Base-by-base conservation (phyloP, 2,888 invertebrate species). In the Monopis laevigella region DNA sequence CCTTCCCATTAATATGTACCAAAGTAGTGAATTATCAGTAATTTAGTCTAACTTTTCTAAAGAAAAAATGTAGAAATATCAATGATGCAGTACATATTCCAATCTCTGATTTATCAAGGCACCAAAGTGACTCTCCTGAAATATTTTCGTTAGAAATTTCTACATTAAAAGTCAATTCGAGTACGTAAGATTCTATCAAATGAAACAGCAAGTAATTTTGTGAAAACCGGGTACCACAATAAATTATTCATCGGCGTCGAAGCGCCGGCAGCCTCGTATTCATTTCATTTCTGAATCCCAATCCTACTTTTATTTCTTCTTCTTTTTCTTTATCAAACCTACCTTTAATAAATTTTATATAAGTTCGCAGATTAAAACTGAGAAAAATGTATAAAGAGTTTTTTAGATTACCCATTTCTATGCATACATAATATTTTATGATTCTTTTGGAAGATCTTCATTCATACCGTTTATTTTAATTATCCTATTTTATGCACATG, bases 221-320 rank as follows among this genome's bases (percentile, higher is more conserved):
- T 62, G 70, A 72, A 70, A 72, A 74, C 66, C 67, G 67, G 70
- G 65, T 72, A 72, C 69, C 64, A 69, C 74, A 67, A 80, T 80
- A 80, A 78, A 78, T 80, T 77, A 80, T 78, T 80, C 78, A 80
- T 77, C 59, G 69, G 68, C 73, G 75, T 75, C 75, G 77, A 74
- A 77, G 73, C 68, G 77, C 77, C 73, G 62, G 62, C 65, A 72
- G 75, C 64, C 58, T 63, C 73, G 74, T 75, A 77, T 78, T 80
- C 75, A 78, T 78, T 80, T 77, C 77, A 77, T 77, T 80, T 74
- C 74, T 62, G 69, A 75, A 75, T 75, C 77, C 67, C 65, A 74
- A 75, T 68, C 62, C 58, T 64, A 69, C 70, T 71, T 74, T 72
- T 67, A 62, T 53, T 59, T 62, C 60, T 58, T 52, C 59, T 5